These are phyloP conservation scores for Euthynnus affinis DNA, from an alignment of 2,797 vertebrate species.

Conservation along the genomic window DNA sequence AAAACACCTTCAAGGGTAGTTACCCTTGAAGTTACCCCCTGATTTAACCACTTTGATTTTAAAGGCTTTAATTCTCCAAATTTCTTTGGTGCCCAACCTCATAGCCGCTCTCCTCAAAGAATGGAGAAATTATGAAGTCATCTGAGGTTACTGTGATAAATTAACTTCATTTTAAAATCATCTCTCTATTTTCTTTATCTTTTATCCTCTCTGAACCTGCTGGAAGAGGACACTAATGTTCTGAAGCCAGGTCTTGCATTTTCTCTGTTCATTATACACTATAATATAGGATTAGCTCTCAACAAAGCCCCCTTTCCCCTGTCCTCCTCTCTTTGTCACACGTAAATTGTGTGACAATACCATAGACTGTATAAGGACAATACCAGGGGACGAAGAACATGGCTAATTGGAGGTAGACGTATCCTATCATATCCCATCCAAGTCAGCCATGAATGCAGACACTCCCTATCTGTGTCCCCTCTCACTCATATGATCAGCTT, in stretches of 20 bases:
- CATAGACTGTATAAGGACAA: too few relatives aligned
- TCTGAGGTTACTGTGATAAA: slow-evolving; percentile 15
- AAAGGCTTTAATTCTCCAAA: background rate
- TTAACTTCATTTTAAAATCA: slow-evolving; percentile 7
- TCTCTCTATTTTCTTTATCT: background rate
- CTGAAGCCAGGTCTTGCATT: background rate
- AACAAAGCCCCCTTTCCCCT: background rate
- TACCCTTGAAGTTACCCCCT: too few relatives aligned
- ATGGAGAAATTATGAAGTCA: background rate
- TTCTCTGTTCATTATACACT: background rate
- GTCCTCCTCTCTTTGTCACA: background rate
- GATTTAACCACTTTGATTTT: slow-evolving; percentile 14
- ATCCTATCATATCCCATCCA: background rate
- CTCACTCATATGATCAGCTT: background rate
- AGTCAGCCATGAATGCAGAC: background rate
- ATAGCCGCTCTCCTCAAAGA: background rate
- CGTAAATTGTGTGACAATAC: background rate
- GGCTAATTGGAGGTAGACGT: background rate
- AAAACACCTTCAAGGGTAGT: slow-evolving; percentile 15
- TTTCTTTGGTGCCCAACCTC: background rate
- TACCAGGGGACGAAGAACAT: background rate
- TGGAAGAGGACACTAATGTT: background rate
- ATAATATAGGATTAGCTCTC: background rate
- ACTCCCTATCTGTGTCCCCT: background rate
- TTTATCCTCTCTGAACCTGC: slow-evolving; percentile 5